Evolutionary conservation across 2,797 vertebrate genomes (phyloP), one percentile per base, ranked within the genome.

Genomic region (Chelon labrosus): DNA sequence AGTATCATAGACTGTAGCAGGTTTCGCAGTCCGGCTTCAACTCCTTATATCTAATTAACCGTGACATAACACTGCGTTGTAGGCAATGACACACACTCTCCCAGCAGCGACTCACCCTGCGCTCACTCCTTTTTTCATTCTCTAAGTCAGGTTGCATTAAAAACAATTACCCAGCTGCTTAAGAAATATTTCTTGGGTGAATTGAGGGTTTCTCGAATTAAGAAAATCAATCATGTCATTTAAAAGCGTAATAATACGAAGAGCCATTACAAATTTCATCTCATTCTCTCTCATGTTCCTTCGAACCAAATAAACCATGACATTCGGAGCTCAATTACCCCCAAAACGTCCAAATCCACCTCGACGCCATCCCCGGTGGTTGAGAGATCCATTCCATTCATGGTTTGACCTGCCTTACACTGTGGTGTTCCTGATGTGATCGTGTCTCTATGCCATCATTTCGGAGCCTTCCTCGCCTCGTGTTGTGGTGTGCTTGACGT

Each of bases 401-500:
- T 88, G 79, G 81, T 86, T 70, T 85, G 77, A 84, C 68, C 70
- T 74, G 82, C 79, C 58, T 77, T 65, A 10, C 49, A 51, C 76
- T 79, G 68, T 83, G 75, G 57, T 83, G 81, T 70, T 75, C 63
- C 61, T n/a, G 62, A 57, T 85, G 84, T 89, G 85, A 73, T 77
- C 67, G 75, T 83, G 78, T 92, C 73, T 89, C 63, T 90, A 75
- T 89, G 74, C 84, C 72, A 54, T 88, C 77, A 70, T 85, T 7
- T 50, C 37, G 57, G 74, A 76, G 44, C 69, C 85, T 65, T 62
- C 66, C 52, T 83, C 65, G 75, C 80, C 82, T 86, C 56, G 65
- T 85, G 79, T 76, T 83, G 83, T 89, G 79, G 44, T 92, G 89
- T 95, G 95, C 92, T 93, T 95, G 94, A 90, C 91, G 94, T 91